These are phyloP conservation scores for Plemyria rubiginata DNA, from an alignment of 2,888 invertebrate genomes.

Conservation along the genomic window DNA sequence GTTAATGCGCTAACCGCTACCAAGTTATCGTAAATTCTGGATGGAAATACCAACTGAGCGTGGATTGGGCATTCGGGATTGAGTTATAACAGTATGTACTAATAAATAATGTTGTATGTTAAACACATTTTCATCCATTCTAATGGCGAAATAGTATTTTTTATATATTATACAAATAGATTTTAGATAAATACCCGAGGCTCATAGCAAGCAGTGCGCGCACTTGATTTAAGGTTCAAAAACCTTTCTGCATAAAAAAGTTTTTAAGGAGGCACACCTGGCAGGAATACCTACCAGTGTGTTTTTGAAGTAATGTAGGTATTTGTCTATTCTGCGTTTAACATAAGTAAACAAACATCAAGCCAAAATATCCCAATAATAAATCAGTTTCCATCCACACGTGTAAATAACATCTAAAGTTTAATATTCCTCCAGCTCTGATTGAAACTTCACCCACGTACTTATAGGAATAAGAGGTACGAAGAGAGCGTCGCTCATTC, in stretches of 20 bases:
- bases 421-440: constrained; percentile 9
- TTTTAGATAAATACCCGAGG: no score
- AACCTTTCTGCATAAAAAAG: no score
- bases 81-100: no score
- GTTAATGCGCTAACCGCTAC: constrained; percentile 38
- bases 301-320: no score
- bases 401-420: neutral
- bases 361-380: neutral
- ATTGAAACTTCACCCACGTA: constrained; percentile 21
- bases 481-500: constrained; percentile 12
- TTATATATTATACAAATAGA: no score
- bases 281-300: no score
- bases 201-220: no score
- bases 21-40: constrained; percentile 1
- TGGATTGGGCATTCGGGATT: neutral
- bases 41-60: constrained; percentile 3
- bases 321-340: neutral
- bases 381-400: neutral
- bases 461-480: neutral
- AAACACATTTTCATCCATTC: no score
- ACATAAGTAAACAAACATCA: neutral
- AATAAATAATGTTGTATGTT: no score
- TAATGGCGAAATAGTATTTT: no score
- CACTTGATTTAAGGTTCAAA: no score
- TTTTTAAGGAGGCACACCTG: no score